Percentiles rank a stretch among this genome's conserved stretches.
Conservation (phyloP, 2,113 vertebrate species). For the Emydura subglobosa region DNA sequence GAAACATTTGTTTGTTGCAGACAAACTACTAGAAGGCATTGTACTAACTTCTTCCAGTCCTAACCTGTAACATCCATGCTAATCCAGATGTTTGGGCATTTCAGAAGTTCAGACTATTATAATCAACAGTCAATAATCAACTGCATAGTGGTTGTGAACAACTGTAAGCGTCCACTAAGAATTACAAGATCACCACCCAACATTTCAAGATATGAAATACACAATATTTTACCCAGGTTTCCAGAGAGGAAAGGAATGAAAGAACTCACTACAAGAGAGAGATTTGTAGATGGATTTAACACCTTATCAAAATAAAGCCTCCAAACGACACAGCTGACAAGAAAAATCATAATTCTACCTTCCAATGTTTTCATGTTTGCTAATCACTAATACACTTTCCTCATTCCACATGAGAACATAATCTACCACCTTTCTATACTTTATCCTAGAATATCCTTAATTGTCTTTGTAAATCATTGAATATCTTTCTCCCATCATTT, state of each 20-base stretch:
- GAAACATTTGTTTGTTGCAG: neutral
- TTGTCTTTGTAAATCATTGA: too few species aligned
- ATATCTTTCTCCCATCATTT: too few species aligned
- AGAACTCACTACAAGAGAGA: neutral
- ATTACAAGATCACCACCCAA: neutral
- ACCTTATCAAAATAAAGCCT: neutral
- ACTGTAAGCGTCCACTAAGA: neutral
- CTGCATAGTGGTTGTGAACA: neutral
- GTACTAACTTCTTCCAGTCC: neutral
- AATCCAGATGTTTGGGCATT: neutral
- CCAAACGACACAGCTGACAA: neutral
- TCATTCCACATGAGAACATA: neutral
- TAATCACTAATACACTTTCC: neutral
- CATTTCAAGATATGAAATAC: neutral
- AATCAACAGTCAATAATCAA: neutral
- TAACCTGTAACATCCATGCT: neutral
- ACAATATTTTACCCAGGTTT: neutral
- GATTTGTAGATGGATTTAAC: neutral
- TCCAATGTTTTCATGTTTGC: neutral
- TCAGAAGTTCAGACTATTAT: neutral
- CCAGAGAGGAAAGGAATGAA: neutral
- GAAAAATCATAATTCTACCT: neutral
- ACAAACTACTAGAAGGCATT: neutral
- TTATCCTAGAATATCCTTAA: too few species aligned
- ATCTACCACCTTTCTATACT: too few species aligned